Conservation (phyloP, 2,113 vertebrate species). For the Bubo blakistoni region DNA sequence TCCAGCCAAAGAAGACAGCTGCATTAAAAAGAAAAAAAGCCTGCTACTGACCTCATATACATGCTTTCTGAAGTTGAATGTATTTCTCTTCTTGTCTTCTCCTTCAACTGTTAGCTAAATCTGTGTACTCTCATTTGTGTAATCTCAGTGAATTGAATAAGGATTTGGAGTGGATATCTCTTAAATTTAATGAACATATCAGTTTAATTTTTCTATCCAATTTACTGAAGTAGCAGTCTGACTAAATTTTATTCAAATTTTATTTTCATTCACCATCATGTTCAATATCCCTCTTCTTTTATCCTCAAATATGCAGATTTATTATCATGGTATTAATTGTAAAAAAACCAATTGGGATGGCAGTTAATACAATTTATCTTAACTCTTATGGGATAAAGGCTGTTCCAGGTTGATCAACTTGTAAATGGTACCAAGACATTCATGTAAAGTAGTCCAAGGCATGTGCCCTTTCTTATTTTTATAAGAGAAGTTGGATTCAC, state of each 20-base stretch:
- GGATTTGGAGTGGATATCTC: neutral
- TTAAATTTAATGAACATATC: neutral
- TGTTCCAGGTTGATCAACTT: neutral
- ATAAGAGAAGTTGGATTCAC: neutral
- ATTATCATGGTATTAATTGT: neutral
- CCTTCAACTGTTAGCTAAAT: neutral
- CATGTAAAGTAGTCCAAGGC: neutral
- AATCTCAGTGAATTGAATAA: neutral
- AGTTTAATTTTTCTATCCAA: neutral
- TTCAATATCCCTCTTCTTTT: neutral
- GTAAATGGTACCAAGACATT: neutral
- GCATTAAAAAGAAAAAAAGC: neutral
- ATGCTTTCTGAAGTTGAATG: neutral
- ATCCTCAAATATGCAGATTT: neutral
- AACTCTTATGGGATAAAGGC: neutral
- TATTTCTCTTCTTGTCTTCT: neutral
- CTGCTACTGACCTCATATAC: neutral
- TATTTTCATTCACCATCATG: neutral
- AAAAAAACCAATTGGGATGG: neutral
- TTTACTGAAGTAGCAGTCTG: neutral
- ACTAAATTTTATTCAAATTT: neutral
- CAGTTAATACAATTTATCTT: neutral
- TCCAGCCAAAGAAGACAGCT: neutral
- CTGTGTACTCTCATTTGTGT: neutral
- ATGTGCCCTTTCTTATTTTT: neutral